Base-by-base conservation (phyloP, 2,113 vertebrate species). In the Spheniscus mendiculus region DNA sequence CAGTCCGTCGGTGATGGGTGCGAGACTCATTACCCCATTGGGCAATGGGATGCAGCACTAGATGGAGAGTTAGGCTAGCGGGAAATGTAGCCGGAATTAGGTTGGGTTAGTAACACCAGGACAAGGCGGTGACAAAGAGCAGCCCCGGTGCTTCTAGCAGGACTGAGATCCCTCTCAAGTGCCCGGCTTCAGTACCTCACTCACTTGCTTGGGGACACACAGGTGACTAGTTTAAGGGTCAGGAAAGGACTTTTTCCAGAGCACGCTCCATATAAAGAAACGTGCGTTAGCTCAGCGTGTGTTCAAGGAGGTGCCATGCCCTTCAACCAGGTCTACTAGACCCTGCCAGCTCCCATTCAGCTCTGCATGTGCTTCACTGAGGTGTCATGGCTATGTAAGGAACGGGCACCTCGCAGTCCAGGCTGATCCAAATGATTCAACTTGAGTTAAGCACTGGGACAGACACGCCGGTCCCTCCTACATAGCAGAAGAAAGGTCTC, bases 271-370 rank as follows among this genome's bases (percentile, higher is more conserved):
- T 34, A 52, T 45, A 22, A 66, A 65, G 44, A 45, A 12, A 58
- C 0, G 1, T 14, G 5, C 1, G 1, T 40, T 40, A 65, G 36
- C 49, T 58, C 44, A 58, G 78, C 0, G 1, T 1, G 1, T 47
- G 53, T 34, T 30, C 47, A 55, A 34, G 53, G 47, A 49, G 22
- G 12, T 38, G 26, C 30, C 38, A 18, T 23, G 66, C 2, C 40
- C 40, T 73, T 49, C 40, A 79, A 5, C 23, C 16, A 49, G 52
- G 8, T 67, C 66, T 20, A 3, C 30, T 26, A 42, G 65, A 7
- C 34, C 53, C 36, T 17, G 6, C 44, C 78, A 65, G 71, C n/a
- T 69, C 61, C 61, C 32, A 1, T 36, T 65, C 4, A 7, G 36
- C 42, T 50, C 53, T 29, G 17, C 19, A 6, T 6, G 21, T 44